Percentiles rank a stretch among this genome's conserved stretches.
Evolutionary conservation across 2,113 vertebrate genomes (phyloP).

Genomic region (Pycnonotus jocosus): DNA sequence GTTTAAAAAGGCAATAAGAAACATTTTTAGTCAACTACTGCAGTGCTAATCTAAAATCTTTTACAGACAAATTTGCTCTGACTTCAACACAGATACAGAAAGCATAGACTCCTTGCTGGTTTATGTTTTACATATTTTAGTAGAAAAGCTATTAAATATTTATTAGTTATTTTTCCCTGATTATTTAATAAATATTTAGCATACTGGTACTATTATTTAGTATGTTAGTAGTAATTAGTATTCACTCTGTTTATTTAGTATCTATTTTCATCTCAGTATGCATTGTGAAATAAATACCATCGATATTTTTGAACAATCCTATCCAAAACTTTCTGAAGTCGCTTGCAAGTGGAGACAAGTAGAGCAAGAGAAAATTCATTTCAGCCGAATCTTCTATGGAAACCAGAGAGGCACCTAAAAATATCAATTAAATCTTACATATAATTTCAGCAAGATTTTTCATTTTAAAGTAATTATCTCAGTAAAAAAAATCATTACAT

Average conservation of each 20-base stretch:
- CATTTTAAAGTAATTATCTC: not conserved
- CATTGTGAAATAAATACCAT: slow-evolving; percentile 70
- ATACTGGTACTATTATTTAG: not conserved
- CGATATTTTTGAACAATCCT: slow-evolving; percentile 84
- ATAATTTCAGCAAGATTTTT: not conserved
- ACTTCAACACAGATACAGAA: not conserved
- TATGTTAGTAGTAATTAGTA: not conserved
- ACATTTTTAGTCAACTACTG: not conserved
- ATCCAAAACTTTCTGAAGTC: slow-evolving; percentile 81
- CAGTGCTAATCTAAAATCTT: not conserved
- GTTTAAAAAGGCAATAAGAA: not conserved
- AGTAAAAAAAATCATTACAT: not conserved
- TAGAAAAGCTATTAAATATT: not conserved
- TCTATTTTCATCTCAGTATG: not conserved
- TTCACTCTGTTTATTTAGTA: not conserved
- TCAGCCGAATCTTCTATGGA: slow-evolving; percentile 83
- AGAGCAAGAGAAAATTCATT: slow-evolving; percentile 77
- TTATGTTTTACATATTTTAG: not conserved
- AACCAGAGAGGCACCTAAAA: slow-evolving; percentile 78
- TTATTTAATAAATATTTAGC: not conserved
- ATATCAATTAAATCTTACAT: not conserved
- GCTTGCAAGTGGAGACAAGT: slow-evolving; percentile 76
- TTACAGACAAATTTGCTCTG: not conserved
- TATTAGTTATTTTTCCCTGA: not conserved
- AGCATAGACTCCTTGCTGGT: fast-evolving